Percentiles rank a stretch among this genome's conserved stretches.
Evolutionary conservation across 2,797 vertebrate species (phyloP).

Genomic region (Hoplostethus atlanticus): DNA sequence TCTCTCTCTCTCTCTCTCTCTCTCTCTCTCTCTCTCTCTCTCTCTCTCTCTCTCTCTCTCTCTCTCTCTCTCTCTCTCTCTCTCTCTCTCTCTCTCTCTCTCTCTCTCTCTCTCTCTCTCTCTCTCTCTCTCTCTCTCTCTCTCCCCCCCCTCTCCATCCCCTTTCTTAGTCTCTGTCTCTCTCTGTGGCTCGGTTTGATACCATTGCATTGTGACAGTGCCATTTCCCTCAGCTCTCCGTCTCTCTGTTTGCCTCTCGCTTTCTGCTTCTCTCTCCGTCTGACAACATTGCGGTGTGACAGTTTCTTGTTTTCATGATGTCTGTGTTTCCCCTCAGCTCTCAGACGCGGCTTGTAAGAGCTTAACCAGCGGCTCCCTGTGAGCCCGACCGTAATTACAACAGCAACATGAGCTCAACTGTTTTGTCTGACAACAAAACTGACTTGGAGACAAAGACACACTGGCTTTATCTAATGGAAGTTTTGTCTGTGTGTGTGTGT

Average conservation of each 20-base stretch:
- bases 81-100: no score
- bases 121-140: background rate
- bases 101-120: background rate
- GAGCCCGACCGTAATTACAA: constrained; percentile 72
- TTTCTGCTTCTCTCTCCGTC: background rate
- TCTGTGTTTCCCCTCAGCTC: constrained; percentile 63
- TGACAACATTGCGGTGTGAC: constrained; percentile 53
- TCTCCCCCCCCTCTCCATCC: no score
- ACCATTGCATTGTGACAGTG: constrained; percentile 47
- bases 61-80: no score
- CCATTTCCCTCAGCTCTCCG: constrained; percentile 26
- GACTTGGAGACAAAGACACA: constrained; percentile 54
- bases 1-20: constrained; percentile 12
- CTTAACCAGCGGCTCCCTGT: constrained; percentile 67
- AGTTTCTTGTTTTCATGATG: constrained; percentile 62
- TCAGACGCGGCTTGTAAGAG: constrained; percentile 63
- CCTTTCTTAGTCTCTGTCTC: background rate
- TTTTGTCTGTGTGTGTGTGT: background rate
- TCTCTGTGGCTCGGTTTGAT: constrained; percentile 39
- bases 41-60: no score
- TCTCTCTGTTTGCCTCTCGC: constrained; percentile 15
- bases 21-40: constrained; percentile 17
- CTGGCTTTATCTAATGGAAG: constrained; percentile 32
- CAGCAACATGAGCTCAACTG: constrained; percentile 63
- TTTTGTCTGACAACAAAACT: constrained; percentile 72